These are phyloP conservation scores for Bicyclus anynana DNA, from an alignment of 1,140 invertebrate species.

Conservation along the genomic window DNA sequence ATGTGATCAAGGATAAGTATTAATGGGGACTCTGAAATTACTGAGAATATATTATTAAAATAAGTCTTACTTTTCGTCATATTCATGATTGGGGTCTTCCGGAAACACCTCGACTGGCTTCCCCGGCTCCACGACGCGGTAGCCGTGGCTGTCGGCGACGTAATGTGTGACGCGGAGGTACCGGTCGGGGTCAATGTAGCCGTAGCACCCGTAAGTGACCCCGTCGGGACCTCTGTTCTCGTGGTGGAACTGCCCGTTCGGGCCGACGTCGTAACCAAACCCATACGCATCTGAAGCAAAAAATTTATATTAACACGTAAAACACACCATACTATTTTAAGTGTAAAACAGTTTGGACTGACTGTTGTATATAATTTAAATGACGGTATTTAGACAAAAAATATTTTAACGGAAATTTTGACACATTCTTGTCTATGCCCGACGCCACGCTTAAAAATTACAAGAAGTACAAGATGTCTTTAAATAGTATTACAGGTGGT, in stretches of 20 bases:
- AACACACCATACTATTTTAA: no score
- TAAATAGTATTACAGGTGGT: no score
- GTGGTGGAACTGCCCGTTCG: constrained; percentile 87
- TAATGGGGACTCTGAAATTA: no score
- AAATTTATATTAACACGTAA: neutral
- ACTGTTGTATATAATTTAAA: no score
- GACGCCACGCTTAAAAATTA: no score
- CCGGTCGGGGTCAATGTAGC: constrained; percentile 84
- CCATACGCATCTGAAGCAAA: constrained; percentile 80
- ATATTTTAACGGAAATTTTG: no score
- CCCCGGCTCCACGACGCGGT: constrained; percentile 83
- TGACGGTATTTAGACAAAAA: no score
- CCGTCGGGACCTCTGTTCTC: constrained; percentile 85
- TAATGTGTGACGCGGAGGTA: constrained; percentile 84
- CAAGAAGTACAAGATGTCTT: no score
- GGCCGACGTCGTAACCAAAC: constrained; percentile 85
- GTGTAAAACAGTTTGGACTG: no score
- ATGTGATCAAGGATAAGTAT: no score
- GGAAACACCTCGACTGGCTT: constrained; percentile 84
- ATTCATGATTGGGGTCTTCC: constrained; percentile 54
- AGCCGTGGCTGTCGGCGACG: constrained; percentile 87
- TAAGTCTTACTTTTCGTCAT: constrained; percentile 58
- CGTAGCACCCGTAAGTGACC: constrained; percentile 88
- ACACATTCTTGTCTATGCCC: no score
- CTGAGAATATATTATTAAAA: neutral